Base-by-base conservation (phyloP, 2,113 vertebrate genomes). In the Scopus umbretta region DNA sequence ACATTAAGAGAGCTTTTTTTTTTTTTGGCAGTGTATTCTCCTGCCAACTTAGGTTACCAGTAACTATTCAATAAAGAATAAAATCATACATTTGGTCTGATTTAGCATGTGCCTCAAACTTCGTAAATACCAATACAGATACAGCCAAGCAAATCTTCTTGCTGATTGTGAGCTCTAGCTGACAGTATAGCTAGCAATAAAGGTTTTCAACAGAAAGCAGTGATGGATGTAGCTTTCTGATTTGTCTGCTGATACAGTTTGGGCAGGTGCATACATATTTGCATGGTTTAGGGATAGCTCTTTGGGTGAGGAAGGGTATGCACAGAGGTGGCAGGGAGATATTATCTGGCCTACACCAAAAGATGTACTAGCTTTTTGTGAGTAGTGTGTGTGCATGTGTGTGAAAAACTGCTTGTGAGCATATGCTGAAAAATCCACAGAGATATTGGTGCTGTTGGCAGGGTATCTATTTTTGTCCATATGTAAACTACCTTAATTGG, bases 51-150 rank as follows among this genome's bases (percentile, higher is more conserved):
- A 72, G 6, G 10, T 97, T 87, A 84, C 71, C 56, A 86, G 52
- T 88, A 90, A 72, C 92, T 93, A 84, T 85, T 91, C 95, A 96
- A 91, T 96, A 95, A 91, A 68, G 74, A 96, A 56, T 81, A 94
- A 96, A 96, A 92, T 86, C 47, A 75, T 89, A 75, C 52, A 87
- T 73, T 86, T 80, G 63, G 42, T 89, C 68, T 88, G 34, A 27
- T 95, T 92, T 78, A 93, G 75, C 59, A 29, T 36, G 40, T 42
- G 58, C 45, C 59, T 93, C 67, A 27, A 52, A 58, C 52, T 80
- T 86, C 47, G 68, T 81, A 80, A 92, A 68, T 93, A 89, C 78
- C 92, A 75, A 58, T 67, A 62, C 13, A 83, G 25, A 40, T 23
- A 53, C 45, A 86, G 70, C 72, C 36, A 62, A 67, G 62, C 43